Evolutionary conservation across 2,113 vertebrate genomes (phyloP).

Genomic region (Peromyscus californicus): DNA sequence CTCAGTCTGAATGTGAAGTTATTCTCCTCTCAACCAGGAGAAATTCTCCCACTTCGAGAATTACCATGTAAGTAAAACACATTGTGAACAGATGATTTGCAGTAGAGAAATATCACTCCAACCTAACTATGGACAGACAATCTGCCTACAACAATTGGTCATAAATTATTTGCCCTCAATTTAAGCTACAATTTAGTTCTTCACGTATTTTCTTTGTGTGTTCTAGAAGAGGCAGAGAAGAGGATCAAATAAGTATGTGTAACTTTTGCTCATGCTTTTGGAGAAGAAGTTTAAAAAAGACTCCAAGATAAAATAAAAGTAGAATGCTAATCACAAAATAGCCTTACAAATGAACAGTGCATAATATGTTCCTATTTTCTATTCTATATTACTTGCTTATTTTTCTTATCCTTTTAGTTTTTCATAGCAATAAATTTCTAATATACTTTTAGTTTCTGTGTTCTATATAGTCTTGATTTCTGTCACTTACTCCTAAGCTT

Average conservation of each 20-base stretch:
- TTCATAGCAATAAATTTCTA: not conserved
- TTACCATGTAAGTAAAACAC: not conserved
- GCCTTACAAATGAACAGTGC: not conserved
- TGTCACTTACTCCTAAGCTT: not conserved
- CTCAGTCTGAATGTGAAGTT: not conserved
- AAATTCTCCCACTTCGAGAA: constrained; percentile 3
- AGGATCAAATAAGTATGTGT: not conserved
- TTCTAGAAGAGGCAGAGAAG: not conserved
- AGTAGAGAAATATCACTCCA: not conserved
- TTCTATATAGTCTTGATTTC: not conserved
- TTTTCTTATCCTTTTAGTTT: not conserved
- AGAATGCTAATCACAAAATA: not conserved
- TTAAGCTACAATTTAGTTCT: not conserved
- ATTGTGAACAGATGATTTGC: not conserved
- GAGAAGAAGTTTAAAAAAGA: not conserved
- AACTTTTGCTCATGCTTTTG: not conserved
- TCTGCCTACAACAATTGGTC: not conserved
- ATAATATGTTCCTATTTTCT: constrained; percentile 4
- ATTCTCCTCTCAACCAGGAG: not conserved
- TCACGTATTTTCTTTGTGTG: not conserved
- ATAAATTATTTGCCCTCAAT: not conserved
- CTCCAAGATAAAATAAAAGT: not conserved
- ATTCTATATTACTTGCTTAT: not conserved
- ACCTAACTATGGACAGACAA: not conserved
- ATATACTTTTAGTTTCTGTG: not conserved